Base-by-base conservation (phyloP, 2,113 vertebrate species). In the Hippocampus abdominalis region DNA sequence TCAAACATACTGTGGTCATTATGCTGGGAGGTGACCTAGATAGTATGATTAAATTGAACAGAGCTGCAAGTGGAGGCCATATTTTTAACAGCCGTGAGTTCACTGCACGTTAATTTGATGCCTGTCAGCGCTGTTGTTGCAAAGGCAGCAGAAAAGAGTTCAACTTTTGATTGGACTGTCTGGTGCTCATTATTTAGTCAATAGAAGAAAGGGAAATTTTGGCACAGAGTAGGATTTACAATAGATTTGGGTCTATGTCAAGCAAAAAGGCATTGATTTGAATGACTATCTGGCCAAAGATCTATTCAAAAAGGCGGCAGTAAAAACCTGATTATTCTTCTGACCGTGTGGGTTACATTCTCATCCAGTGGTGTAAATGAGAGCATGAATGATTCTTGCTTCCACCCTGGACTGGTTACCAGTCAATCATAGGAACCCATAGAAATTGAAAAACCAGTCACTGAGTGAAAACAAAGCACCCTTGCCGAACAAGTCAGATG, bases 11-110 rank as follows among this genome's bases (percentile, higher is more conserved):
- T 62, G 79, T 2, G 70, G 71, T 76, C 61, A 27, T 61, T 74
- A 63, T 71, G 75, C 75, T 78, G 77, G 69, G 71, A 66, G 36
- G 53, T 75, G 77, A 77, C 77, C 77, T 68, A 78, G 72, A 79
- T 78, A 36, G 32, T 36, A 62, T 59, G 42, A 68, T 71, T 29
- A 25, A 16, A 29, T 27, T 53, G 13, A 27, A 53, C n/a, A 2
- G 65, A 67, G 68, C 51, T 64, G 62, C 11, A 57, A 70, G 25
- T 3, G 53, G 66, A 60, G 65, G 23, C 59, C 48, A 21, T 54
- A 3, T 49, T 79, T 71, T 44, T 69, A 62, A 18, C 48, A 76
- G 15, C 23, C 29, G 8, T 68, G 4, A 63, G n/a, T 56, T 57
- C 6, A 20, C n/a, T 69, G 68, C 66, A 70, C 76, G 64, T 74